Evolutionary conservation across 2,113 vertebrate species (phyloP), one percentile per base, ranked within the genome.

Genomic region (Natator depressus): DNA sequence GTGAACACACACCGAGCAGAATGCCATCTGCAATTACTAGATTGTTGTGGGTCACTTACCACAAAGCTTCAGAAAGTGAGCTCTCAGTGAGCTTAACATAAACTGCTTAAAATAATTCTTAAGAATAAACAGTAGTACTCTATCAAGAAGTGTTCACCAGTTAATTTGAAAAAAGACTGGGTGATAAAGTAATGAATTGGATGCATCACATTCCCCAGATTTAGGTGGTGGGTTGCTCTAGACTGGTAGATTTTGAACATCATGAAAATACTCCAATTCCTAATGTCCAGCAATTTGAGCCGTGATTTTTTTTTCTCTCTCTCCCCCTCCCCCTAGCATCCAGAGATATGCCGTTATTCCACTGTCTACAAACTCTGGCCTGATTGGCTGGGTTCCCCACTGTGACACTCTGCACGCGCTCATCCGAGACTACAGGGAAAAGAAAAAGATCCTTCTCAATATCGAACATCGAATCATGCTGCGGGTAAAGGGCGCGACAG

Each of bases 401-500:
- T 99, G 99, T 46, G 99, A 99, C 98, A 99, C 99, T 0, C 98
- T 99, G 89, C 99, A 99, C 0, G 99, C 99, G 0, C 99, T 99
- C 91, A 99, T 99, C 98, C 98, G 99, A 93, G 99, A 99, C 98
- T 99, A 99, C 97, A 94, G 99, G 2, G 99, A 99, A 98, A 99
- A 99, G 98, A 99, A 99, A 81, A 99, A 99, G 98, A 99, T 99
- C 91, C 98, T 99, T 55, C 99, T 99, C 94, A 99, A 99, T 97
- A 99, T 99, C 0, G 99, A 99, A 80, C 99, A 99, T 82, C 99
- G 99, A 97, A 99, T 99, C 97, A 99, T 99, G 99, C 98, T 99
- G 25, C 98, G 99, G 98, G 99, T 99, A 98, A 51, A 89, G 90
- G 72, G 16, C 8, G 25, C 4, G 46, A 35, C 94, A 49, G 8